Base-by-base conservation (phyloP, 2,797 vertebrate genomes). In the Pangasius larnaudii region DNA sequence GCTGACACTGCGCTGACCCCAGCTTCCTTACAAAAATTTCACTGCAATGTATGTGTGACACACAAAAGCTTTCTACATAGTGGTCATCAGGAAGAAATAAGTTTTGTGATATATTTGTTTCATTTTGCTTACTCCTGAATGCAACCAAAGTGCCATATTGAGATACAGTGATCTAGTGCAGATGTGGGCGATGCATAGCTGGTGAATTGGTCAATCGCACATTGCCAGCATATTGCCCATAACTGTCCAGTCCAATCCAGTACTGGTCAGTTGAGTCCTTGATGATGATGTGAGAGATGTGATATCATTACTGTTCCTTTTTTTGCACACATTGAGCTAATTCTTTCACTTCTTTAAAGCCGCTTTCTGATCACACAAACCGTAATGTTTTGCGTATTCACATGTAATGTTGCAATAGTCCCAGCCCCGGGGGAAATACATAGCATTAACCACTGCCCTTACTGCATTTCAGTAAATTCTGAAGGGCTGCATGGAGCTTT, bases 401-500 rank as follows among this genome's bases (percentile, higher is more conserved):
- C 16, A 1, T 49, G 27, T n/a, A 19, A 30, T 82, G 61, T 65
- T 2, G 7, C 59, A 65, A 11, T 49, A 83, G 27, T 49, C 61
- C 27, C 16, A 19, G 39, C 59, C 39, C 16, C 49, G 27, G 0
- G 56, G 22, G 24, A 82, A 81, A 81, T 16, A 4, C 56, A 13
- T 61, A 13, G 11, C 6, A 19, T 18, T 42, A 0, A 18, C 42
- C 30, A 24, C 53, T 81, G 58, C 11, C 58, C 36, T n/a, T 82
- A 18, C 36, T 82, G 58, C 24, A 82, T 82, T 82, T 63, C 79
- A 46, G 36, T 24, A 42, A 82, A 63, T 27, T 82, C 33, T n/a
- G 11, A n/a, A 3, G 5, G 19, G 19, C 33, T 16, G 33, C 19
- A 10, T 59, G 22, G 6, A 81, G 24, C 58, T 42, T 61, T 61